A percentile compares a stretch with the other conserved stretches of the same genome.
phyloP scores from a whole-genome alignment of 2,797 vertebrate species.

The Myripristis murdjan region DNA sequence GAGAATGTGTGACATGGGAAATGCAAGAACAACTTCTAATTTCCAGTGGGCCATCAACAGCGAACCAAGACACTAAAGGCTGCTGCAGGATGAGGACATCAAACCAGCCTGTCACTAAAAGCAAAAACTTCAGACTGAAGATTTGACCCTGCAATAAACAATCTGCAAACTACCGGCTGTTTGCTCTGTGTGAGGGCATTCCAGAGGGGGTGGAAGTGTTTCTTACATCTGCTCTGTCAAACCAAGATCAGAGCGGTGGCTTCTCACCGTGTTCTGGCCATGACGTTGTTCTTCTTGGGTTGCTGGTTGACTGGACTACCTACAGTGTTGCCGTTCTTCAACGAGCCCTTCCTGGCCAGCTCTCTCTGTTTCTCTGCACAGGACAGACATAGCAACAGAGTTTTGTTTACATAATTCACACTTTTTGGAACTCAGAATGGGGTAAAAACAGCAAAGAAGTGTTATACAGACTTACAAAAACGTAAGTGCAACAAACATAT shows the following conservation, averaged over 20 bases:
- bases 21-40: not conserved
- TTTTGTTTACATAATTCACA: not conserved
- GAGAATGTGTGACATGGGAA: not conserved
- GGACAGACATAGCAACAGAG: not conserved
- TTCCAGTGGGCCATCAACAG: not conserved
- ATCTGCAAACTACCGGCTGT: not conserved
- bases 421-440: not conserved
- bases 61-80: not conserved
- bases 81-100: not conserved
- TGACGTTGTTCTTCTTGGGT: slow-evolving; percentile 99
- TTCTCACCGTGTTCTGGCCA: slow-evolving; percentile 96
- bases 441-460: not conserved
- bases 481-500: no score
- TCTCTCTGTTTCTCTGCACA: slow-evolving; percentile 97
- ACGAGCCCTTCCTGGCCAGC: slow-evolving; percentile 94
- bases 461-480: not conserved
- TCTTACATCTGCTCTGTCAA: not conserved
- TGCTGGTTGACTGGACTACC: slow-evolving; percentile 98
- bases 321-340: slow-evolving; percentile 92
- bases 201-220: not conserved
- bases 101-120: not conserved
- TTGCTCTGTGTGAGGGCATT: no score
- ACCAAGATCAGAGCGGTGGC: not conserved
- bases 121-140: not conserved
- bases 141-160: not conserved